A percentile compares a stretch with the other conserved stretches of the same genome.
phyloP scores from a whole-genome alignment of 2,113 vertebrate species.

The Pampusana beccarii region DNA sequence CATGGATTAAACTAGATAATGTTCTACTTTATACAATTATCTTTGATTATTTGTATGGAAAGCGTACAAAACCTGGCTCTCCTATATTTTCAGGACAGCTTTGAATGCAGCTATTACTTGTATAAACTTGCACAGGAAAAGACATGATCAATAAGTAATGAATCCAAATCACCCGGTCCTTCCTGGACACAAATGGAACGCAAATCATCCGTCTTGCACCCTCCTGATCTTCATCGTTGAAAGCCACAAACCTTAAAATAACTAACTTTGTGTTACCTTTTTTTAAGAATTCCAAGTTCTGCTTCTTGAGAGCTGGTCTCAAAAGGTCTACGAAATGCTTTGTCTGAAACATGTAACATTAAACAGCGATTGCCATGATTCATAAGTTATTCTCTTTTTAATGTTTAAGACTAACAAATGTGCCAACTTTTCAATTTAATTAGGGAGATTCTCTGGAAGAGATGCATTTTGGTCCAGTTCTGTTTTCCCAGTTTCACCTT shows the following conservation, averaged over 20 bases:
- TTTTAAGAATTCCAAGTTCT: background rate
- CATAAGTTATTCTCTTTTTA: slow-evolving; percentile 36
- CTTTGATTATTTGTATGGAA: background rate
- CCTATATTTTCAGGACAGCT: background rate
- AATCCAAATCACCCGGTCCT: background rate
- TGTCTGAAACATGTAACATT: background rate
- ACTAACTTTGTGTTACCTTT: background rate
- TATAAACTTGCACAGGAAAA: background rate
- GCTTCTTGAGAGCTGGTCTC: background rate
- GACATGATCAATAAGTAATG: background rate
- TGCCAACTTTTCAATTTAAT: slow-evolving; percentile 46
- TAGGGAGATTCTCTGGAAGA: background rate
- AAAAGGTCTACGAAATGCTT: background rate
- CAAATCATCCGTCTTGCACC: background rate
- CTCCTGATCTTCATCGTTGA: background rate
- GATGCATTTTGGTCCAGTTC: background rate
- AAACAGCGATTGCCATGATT: background rate
- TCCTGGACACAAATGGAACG: background rate
- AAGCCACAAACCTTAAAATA: background rate
- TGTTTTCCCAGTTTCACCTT: background rate
- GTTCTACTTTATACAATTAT: background rate
- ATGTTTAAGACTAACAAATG: background rate
- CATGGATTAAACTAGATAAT: background rate
- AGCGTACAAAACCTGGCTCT: background rate
- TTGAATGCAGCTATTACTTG: background rate